Evolutionary conservation across 2,888 invertebrate genomes (phyloP).

Genomic region (Parascotia fuliginaria): DNA sequence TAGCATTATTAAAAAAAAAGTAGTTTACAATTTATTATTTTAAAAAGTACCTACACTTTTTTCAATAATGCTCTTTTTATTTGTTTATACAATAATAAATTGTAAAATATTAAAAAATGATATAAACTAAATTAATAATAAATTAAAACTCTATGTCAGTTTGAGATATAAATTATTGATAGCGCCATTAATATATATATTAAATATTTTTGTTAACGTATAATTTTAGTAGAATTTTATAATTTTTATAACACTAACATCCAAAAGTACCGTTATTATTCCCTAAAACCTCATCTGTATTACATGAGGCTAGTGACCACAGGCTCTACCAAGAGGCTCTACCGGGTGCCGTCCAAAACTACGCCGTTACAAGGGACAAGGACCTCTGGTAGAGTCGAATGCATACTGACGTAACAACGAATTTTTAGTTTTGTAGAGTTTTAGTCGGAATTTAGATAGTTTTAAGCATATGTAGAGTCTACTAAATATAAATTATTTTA

Average conservation of each 20-base stretch:
- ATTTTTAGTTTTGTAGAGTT: background rate
- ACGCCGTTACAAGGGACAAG: conserved; percentile 67
- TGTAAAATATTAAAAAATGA: background rate
- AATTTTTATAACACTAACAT: background rate
- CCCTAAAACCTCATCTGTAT: conserved; percentile 6
- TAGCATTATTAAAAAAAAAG: too few relatives aligned
- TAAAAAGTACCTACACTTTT: too few relatives aligned
- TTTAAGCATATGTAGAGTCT: too few relatives aligned
- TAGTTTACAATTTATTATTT: too few relatives aligned
- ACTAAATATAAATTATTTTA: too few relatives aligned
- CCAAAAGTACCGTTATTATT: conserved; percentile 9
- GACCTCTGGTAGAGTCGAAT: conserved; percentile 51
- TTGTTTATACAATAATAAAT: too few relatives aligned
- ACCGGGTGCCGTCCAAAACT: conserved; percentile 42
- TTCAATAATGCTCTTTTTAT: too few relatives aligned
- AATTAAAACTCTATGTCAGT: too few relatives aligned
- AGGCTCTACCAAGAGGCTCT: conserved; percentile 12
- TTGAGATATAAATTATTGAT: too few relatives aligned
- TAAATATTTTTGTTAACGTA: too few relatives aligned
- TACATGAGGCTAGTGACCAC: conserved; percentile 11
- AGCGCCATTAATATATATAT: too few relatives aligned
- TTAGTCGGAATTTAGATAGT: background rate
- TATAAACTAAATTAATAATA: background rate
- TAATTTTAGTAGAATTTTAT: too few relatives aligned
- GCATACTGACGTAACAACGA: conserved; percentile 6